These are phyloP conservation scores for Echiichthys vipera DNA, from an alignment of 2,797 vertebrate genomes.

Conservation along the genomic window DNA sequence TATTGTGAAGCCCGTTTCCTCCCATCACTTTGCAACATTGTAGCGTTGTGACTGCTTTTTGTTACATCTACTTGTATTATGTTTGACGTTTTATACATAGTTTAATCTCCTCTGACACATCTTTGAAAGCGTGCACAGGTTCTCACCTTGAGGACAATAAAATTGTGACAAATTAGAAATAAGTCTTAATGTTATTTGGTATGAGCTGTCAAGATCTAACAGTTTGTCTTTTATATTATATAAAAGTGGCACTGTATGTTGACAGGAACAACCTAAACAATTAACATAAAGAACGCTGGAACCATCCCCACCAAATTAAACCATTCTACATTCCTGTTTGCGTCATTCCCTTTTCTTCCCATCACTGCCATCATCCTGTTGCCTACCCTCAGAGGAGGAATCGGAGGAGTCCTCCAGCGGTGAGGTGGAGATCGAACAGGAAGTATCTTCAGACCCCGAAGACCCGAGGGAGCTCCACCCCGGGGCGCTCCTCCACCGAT, in stretches of 20 bases:
- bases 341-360: background rate
- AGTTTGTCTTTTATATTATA: background rate
- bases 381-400: slow-evolving; percentile 81
- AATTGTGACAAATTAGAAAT: background rate
- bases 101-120: background rate
- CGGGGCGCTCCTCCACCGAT: slow-evolving; percentile 86
- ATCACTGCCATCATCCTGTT: background rate
- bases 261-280: background rate
- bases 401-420: slow-evolving; percentile 95
- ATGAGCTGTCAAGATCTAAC: background rate
- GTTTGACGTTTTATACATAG: background rate
- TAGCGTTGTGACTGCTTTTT: background rate
- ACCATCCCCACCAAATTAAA: background rate
- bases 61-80: background rate
- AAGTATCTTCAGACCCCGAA: slow-evolving; percentile 88
- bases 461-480: slow-evolving; percentile 91
- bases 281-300: background rate
- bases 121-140: background rate
- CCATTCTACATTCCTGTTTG: background rate
- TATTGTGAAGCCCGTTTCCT: background rate
- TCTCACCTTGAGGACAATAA: background rate
- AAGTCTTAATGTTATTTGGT: too few species aligned
- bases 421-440: slow-evolving; percentile 89
- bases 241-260: background rate
- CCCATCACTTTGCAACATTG: background rate